phyloP scores from a whole-genome alignment of 1,140 invertebrate species.

The Cardiocondyla obscurior region DNA sequence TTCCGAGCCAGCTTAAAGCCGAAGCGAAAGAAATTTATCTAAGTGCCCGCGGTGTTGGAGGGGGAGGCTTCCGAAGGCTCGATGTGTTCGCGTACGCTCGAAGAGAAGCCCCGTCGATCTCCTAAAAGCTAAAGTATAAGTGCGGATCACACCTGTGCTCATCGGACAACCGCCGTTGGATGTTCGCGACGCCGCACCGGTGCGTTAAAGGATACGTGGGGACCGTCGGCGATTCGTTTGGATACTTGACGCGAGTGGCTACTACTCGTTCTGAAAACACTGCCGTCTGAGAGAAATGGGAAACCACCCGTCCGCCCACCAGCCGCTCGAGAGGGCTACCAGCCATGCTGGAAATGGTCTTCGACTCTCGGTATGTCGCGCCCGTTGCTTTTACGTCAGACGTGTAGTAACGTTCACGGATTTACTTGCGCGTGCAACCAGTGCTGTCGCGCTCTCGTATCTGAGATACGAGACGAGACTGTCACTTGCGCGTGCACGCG shows the following conservation, averaged over 20 bases:
- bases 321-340: conserved; percentile 86
- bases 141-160: conserved; percentile 20
- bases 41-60: background rate
- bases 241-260: conserved; percentile 68
- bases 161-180: background rate
- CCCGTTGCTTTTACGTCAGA: conserved; percentile 60
- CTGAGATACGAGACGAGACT: conserved; percentile 17
- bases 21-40: background rate
- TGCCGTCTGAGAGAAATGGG: conserved; percentile 84
- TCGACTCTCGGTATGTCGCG: conserved; percentile 81
- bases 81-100: background rate
- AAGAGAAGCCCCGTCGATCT: background rate
- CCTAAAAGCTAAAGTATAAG: background rate
- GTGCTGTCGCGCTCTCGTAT: background rate
- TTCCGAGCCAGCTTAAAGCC: background rate
- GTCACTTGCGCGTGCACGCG: background rate
- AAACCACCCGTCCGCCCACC: conserved; percentile 89
- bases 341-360: conserved; percentile 80
- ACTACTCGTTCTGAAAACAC: conserved; percentile 79
- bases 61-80: background rate
- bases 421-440: conserved; percentile 56
- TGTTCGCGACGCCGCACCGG: conserved; percentile 27
- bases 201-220: conserved; percentile 65
- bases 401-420: conserved; percentile 50
- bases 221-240: conserved; percentile 66